phyloP scores from a whole-genome alignment of 2,113 vertebrate genomes.

The Ageneiosus marmoratus region DNA sequence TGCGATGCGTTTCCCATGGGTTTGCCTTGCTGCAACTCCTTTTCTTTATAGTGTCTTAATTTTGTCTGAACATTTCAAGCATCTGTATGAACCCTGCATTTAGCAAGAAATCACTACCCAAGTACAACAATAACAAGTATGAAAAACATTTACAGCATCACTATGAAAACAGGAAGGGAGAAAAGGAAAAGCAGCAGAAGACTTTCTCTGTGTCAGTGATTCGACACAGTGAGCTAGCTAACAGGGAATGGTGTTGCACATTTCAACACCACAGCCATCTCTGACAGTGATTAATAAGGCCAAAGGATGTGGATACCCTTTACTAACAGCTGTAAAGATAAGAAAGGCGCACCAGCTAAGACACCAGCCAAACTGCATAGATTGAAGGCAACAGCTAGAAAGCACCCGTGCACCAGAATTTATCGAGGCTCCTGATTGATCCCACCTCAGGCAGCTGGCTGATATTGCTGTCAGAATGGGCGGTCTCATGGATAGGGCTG shows the following conservation, averaged over 20 bases:
- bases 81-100: constrained; percentile 25
- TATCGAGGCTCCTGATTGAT: constrained; percentile 75
- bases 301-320: constrained; percentile 4
- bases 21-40: not conserved
- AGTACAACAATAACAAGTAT: constrained; percentile 61
- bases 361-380: constrained; percentile 51
- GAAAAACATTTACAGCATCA: constrained; percentile 44
- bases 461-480: constrained; percentile 91
- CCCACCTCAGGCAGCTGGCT: constrained; percentile 99
- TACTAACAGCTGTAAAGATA: constrained; percentile 16
- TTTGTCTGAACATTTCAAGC: not conserved
- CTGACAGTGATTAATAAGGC: constrained; percentile 11
- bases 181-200: constrained; percentile 15
- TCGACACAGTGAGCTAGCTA: constrained; percentile 39
- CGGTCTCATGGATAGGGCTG: constrained; percentile 86
- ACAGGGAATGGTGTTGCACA: constrained; percentile 48
- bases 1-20: not conserved
- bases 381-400: constrained; percentile 76
- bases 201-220: constrained; percentile 9
- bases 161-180: not conserved
- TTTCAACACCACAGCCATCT: constrained; percentile 23
- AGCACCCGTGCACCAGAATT: constrained; percentile 87
- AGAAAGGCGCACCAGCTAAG: constrained; percentile 32
- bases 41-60: too few species aligned
- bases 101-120: constrained; percentile 20